Percentiles rank a stretch among this genome's conserved stretches.
These are phyloP conservation scores for Mamestra brassicae DNA, from an alignment of 2,888 invertebrate species.

Conservation along the genomic window DNA sequence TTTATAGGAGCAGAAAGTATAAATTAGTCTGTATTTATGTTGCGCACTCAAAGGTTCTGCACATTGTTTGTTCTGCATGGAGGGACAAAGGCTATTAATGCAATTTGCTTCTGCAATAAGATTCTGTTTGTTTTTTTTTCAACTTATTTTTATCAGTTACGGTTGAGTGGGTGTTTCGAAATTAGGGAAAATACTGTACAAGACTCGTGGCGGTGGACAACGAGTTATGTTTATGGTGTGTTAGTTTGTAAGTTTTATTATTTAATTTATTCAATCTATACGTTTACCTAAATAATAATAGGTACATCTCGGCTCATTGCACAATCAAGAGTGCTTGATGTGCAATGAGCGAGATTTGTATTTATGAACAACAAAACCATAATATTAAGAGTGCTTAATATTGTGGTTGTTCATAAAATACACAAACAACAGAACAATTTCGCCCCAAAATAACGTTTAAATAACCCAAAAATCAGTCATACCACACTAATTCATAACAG, in stretches of 20 bases:
- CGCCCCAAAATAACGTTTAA: background rate
- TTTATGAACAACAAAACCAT: background rate
- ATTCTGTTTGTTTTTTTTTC: slow-evolving; percentile 20
- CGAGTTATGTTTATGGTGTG: background rate
- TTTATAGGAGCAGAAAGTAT: slow-evolving; percentile 52
- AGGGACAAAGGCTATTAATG: slow-evolving; percentile 56
- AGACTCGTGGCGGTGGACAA: background rate
- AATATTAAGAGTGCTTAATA: background rate
- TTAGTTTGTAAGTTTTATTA: too few relatives aligned
- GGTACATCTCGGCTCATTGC: too few relatives aligned
- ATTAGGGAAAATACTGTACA: background rate
- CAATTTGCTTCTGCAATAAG: slow-evolving; percentile 36
- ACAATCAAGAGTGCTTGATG: too few relatives aligned
- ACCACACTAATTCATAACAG: slow-evolving; percentile 50
- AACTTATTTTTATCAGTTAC: slow-evolving; percentile 4
- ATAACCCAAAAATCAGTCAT: slow-evolving; percentile 41
- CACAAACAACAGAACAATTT: background rate
- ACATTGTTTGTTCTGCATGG: slow-evolving; percentile 50
- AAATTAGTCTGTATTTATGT: slow-evolving; percentile 59
- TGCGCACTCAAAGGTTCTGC: slow-evolving; percentile 47
- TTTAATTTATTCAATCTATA: too few relatives aligned
- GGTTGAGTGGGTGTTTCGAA: slow-evolving; percentile 7
- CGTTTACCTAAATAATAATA: too few relatives aligned
- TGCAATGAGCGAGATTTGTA: too few relatives aligned
- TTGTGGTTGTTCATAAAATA: background rate